A percentile compares a stretch with the other conserved stretches of the same genome.
Conservation (phyloP, 2,888 invertebrate species). For the Hermodice carunculata region DNA sequence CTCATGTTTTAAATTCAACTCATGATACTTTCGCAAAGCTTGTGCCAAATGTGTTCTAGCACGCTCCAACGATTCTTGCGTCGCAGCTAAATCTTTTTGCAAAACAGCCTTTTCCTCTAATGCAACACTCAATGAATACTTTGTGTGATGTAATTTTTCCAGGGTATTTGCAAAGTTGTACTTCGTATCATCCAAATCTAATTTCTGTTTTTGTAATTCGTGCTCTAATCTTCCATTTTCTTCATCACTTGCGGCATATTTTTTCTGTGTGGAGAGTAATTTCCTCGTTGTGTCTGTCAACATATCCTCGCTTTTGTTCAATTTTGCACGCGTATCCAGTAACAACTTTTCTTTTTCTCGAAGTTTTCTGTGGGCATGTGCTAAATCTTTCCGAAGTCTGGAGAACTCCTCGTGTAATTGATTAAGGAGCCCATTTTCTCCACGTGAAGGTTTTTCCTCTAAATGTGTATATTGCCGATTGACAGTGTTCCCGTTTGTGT, state of each 20-base stretch:
- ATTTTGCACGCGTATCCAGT: constrained; percentile 5
- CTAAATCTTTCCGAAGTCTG: constrained; percentile 18
- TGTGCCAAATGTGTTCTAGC: constrained; percentile 9
- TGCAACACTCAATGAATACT: background rate
- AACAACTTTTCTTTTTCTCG: constrained; percentile 9
- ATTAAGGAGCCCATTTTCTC: constrained; percentile 31
- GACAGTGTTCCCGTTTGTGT: background rate
- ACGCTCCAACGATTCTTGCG: background rate
- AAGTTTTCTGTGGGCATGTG: background rate
- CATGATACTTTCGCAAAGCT: constrained; percentile 25
- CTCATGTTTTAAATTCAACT: constrained; percentile 26
- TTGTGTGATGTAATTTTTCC: background rate
- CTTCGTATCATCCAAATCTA: constrained; percentile 11
- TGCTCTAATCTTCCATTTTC: background rate
- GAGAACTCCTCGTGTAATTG: constrained; percentile 27
- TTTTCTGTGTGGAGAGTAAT: constrained; percentile 14
- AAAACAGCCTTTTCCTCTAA: background rate
- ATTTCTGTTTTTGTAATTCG: background rate
- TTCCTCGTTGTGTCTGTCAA: constrained; percentile 5
- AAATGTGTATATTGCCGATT: background rate
- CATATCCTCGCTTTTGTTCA: constrained; percentile 17
- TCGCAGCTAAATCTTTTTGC: background rate
- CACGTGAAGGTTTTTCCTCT: constrained; percentile 8
- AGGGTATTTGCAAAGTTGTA: background rate
- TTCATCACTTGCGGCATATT: constrained; percentile 1